Base-by-base conservation (phyloP, 1,140 invertebrate genomes). In the Drosophila nigrodunni region DNA sequence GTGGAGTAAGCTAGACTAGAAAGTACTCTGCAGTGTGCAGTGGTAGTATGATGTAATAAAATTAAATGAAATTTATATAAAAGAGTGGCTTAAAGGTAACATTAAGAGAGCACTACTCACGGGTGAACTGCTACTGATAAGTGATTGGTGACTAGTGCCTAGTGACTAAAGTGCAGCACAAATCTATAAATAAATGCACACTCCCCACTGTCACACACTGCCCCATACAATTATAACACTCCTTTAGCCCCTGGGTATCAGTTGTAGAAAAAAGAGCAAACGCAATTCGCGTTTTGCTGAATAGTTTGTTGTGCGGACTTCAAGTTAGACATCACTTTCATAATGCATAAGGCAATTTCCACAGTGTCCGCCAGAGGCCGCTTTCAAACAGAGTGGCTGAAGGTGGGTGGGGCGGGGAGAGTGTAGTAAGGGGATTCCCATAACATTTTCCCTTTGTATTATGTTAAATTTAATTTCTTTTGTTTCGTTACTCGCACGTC, bases 381-480 rank as follows among this genome's bases (percentile, higher is more conserved):
- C 43, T 34, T 54, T 43, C 11, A 43, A 43, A 7, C 7, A 39
- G 8, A 43, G 41, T n/a, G 41, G 6, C 2, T 13, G 41, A 43
- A 11, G 9, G 15, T 34, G n/a, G n/a, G 3, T 2, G 35, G 43
- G 37, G 58, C 15, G 15, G 15, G 52, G 58, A 49, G 52, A 47
- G 70, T 57, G 64, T 46, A 44, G 76, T 11, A 49, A 44, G 35
- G 72, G 70, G 41, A 35, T 44, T 64, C 62, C 50, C 79, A 52
- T 75, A 61, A 68, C 76, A 62, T 72, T 67, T 55, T 49, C 59
- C 78, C 80, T 90, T 90, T 80, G 79, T 82, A 57, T 57, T 41
- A 90, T 82, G 88, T 90, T 90, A 81, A 90, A 90, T 80, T 89
- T 89, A 89, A 89, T 83, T 87, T 90, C 87, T 90, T 90, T 90